Base-by-base conservation (phyloP, 2,797 vertebrate genomes). In the Tamandua tetradactyla region DNA sequence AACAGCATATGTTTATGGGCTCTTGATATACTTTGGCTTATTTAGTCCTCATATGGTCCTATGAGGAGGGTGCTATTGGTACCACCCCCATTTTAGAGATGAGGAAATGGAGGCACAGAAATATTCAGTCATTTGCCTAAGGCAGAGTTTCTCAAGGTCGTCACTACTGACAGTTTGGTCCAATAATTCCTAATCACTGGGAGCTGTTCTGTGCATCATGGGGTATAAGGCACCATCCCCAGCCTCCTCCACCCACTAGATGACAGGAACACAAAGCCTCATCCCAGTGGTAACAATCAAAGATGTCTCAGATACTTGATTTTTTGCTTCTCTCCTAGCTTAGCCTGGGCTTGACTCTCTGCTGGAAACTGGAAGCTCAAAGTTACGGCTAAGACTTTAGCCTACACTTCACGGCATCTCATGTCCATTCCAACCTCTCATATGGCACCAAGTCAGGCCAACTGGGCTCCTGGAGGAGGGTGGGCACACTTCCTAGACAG, bases 1-100 rank as follows among this genome's bases (percentile, higher is more conserved):
- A 30, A 12, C 6, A 52, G 71, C 40, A 13, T 4, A 4, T 20
- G 2, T 23, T 12, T 2, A 22, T 7, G 0, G 40, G 18, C 7
- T 7, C 42, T 42, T 47, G 2, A 0, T 55, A 8, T 7, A 2
- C 47, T 1, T 44, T 5, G 37, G 37, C 5, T 59, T 40, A 12
- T 47, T 71, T 62, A 37, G 32, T 47, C 22, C 30, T 81, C 83
- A 57, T 3, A 32, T 25, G 25, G 64, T 15, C 87, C 55, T 22
- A 0, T 7, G 32, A 64, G n/a, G 61, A 74, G 3, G 17, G 3
- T 4, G 5, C 25, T 7, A 0, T 37, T 68, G 52, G 18, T 20
- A 7, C 57, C 40, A 40, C 6, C 6, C 76, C 25, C 37, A 6
- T 49, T 49, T 93, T 22, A 57, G 23, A 82, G 76, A 72, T 4